Conservation (phyloP, 2,797 vertebrate species). For the Yasuhikotakia modesta region DNA sequence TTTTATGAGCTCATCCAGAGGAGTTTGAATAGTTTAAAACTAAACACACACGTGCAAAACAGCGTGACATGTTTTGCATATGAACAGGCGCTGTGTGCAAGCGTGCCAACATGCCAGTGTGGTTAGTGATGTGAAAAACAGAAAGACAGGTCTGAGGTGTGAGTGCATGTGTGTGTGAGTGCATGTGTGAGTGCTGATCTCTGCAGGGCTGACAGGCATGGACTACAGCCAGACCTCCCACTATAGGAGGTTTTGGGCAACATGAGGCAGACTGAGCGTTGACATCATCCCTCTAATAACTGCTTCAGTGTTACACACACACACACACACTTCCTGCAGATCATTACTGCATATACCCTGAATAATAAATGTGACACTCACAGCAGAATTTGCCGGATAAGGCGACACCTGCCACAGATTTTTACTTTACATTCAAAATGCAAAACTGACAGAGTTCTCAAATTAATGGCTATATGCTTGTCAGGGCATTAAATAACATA, state of each 20-base stretch:
- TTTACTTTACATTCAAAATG: constrained; percentile 14
- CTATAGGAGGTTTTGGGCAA: constrained; percentile 44
- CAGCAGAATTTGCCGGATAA: constrained; percentile 12
- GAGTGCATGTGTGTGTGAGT: not conserved
- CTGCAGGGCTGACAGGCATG: constrained; percentile 54
- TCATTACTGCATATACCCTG: constrained; percentile 45
- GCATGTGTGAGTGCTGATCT: constrained; percentile 25
- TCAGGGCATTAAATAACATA: not conserved
- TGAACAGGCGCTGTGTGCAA: constrained; percentile 42
- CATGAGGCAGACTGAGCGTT: constrained; percentile 49
- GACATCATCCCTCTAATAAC: constrained; percentile 60
- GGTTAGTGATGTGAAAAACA: constrained; percentile 11
- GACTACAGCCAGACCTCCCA: constrained; percentile 59
- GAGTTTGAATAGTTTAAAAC: constrained; percentile 10
- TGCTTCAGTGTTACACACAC: too few relatives aligned
- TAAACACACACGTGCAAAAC: constrained; percentile 11
- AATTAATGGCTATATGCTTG: not conserved
- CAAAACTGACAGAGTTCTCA: not conserved
- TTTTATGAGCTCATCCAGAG: too few relatives aligned
- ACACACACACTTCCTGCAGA: constrained; percentile 31
- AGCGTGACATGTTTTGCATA: constrained; percentile 27
- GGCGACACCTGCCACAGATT: constrained; percentile 54
- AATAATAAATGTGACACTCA: constrained; percentile 53
- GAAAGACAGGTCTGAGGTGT: constrained; percentile 4
- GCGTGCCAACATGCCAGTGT: constrained; percentile 38